Conservation (phyloP, 2,113 vertebrate species). For the Barbus barbus region DNA sequence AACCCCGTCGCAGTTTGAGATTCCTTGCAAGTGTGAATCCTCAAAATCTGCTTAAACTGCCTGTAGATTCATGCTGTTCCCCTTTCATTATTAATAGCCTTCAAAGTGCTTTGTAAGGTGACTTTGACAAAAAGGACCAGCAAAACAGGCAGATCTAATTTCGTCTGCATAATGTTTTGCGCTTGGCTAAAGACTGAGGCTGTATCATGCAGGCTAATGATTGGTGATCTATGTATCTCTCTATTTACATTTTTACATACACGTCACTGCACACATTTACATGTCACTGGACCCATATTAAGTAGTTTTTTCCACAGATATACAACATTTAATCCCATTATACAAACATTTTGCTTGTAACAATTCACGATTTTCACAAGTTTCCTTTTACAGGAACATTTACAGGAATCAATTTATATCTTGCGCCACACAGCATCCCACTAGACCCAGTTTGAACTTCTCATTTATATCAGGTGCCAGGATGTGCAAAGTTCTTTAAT, state of each 20-base stretch:
- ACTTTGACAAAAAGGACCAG: conserved; percentile 8
- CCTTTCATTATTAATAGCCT: conserved; percentile 39
- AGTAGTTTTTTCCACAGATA: too few species aligned
- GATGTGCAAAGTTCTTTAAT: too few species aligned
- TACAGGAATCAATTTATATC: too few species aligned
- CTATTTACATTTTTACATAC: not conserved
- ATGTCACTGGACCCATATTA: too few species aligned
- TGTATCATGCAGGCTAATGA: not conserved
- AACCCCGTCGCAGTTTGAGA: not conserved
- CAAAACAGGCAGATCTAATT: conserved; percentile 17
- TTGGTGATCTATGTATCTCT: not conserved
- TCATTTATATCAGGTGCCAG: too few species aligned
- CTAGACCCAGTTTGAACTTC: too few species aligned
- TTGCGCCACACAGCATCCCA: too few species aligned
- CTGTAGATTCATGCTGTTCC: conserved; percentile 8
- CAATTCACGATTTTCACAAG: not conserved
- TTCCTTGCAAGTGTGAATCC: conserved; percentile 7
- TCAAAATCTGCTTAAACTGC: conserved; percentile 3
- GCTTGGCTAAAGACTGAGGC: not conserved
- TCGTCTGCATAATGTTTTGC: not conserved
- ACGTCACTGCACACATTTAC: too few species aligned
- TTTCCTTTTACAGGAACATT: not conserved
- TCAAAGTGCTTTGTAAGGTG: conserved; percentile 18
- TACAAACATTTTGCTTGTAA: too few species aligned
- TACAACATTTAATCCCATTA: too few species aligned